A percentile compares a stretch with the other conserved stretches of the same genome.
Evolutionary conservation across 2,888 invertebrate genomes (phyloP).

Genomic region (Sesamia inferens): DNA sequence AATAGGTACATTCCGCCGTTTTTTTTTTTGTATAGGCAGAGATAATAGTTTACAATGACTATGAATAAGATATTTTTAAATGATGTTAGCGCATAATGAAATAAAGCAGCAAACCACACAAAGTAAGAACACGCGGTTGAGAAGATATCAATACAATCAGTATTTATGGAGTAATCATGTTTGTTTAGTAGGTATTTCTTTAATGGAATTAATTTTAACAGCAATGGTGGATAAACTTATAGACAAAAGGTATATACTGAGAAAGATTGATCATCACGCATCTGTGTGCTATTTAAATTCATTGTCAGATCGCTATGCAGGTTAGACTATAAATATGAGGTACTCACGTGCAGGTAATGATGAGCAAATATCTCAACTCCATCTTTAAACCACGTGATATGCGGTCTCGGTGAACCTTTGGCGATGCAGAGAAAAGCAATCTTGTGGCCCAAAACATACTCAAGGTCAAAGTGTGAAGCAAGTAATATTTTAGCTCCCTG

Average conservation of each 20-base stretch:
- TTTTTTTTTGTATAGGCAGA: constrained; percentile 23
- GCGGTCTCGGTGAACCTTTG: constrained; percentile 96
- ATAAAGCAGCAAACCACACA: background rate
- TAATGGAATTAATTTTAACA: background rate
- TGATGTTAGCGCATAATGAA: background rate
- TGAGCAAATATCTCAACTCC: constrained; percentile 97
- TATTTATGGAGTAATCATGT: background rate
- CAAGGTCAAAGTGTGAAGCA: constrained; percentile 97
- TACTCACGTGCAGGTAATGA: constrained; percentile 95
- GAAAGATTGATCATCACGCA: background rate
- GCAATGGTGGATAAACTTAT: constrained; percentile 4
- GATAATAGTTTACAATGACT: constrained; percentile 10
- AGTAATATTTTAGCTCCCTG: constrained; percentile 97
- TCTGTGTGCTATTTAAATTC: background rate
- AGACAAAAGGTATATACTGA: background rate
- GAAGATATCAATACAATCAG: background rate
- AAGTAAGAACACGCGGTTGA: background rate
- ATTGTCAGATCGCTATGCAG: constrained; percentile 9
- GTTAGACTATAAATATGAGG: background rate
- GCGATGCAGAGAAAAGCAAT: constrained; percentile 98
- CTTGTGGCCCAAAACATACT: constrained; percentile 98
- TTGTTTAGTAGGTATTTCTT: background rate
- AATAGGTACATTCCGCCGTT: constrained; percentile 37
- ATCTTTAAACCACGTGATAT: constrained; percentile 99
- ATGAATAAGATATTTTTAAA: background rate